Evolutionary conservation across 2,888 invertebrate species (phyloP).

Genomic region (Apodemia hepburni): DNA sequence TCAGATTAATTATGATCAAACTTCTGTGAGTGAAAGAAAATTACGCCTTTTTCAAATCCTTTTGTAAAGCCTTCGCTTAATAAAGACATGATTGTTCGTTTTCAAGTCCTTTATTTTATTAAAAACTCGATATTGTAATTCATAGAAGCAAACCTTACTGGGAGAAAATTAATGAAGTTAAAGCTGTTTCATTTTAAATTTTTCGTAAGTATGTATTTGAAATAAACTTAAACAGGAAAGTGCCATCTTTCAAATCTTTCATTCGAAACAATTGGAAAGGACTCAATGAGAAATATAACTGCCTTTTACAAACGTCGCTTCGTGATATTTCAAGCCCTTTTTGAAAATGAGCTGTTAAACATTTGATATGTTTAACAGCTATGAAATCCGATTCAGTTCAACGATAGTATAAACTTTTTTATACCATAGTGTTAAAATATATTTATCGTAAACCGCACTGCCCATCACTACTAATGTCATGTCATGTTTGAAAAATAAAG

Average conservation of each 20-base stretch:
- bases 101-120: not conserved
- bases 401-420: too few species aligned
- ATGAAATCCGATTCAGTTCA: too few species aligned
- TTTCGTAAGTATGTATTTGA: not conserved
- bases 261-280: not conserved
- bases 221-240: not conserved
- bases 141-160: not conserved
- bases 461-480: too few species aligned
- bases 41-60: conserved; percentile 12
- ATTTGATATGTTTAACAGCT: too few species aligned
- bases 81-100: conserved; percentile 6
- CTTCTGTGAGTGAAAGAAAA: conserved; percentile 17
- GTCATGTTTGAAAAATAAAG: too few species aligned
- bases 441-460: too few species aligned
- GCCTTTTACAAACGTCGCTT: too few species aligned
- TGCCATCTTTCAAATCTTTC: not conserved
- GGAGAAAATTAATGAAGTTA: not conserved
- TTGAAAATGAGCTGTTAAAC: too few species aligned
- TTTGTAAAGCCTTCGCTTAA: not conserved
- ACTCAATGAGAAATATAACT: not conserved
- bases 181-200: not conserved
- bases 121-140: not conserved
- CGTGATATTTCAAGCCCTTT: too few species aligned
- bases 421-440: too few species aligned
- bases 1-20: conserved; percentile 33